These are phyloP conservation scores for Ardeotis arabs DNA, from an alignment of 2,113 vertebrate species.

Conservation along the genomic window DNA sequence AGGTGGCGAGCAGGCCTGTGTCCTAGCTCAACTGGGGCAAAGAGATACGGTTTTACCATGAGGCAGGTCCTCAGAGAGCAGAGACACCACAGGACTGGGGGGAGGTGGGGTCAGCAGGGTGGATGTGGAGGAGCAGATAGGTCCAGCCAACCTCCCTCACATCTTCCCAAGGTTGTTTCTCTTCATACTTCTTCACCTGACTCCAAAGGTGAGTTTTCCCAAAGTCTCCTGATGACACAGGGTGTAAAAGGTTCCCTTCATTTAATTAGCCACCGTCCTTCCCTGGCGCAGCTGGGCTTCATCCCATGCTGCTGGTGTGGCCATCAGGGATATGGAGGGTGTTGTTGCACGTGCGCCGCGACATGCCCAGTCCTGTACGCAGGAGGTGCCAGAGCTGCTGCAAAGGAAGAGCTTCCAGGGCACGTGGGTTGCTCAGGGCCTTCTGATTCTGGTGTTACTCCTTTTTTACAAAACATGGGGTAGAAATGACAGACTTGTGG, in stretches of 20 bases:
- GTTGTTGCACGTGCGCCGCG: fast-evolving
- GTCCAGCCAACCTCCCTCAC: neutral
- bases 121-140: neutral
- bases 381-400: neutral
- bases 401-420: neutral
- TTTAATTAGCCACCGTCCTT: neutral
- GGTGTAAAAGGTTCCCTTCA: neutral
- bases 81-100: fast-evolving
- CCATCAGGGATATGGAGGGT: neutral
- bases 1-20: neutral
- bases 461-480: neutral
- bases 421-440: neutral
- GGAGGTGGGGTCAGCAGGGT: neutral
- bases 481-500: neutral
- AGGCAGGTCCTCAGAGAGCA: neutral
- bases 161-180: neutral
- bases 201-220: neutral
- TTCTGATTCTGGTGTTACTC: neutral
- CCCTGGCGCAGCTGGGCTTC: neutral
- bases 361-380: neutral
- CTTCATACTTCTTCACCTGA: neutral
- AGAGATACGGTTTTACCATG: neutral
- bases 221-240: neutral
- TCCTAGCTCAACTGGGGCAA: neutral
- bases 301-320: neutral